Base-by-base conservation (phyloP, 2,888 invertebrate species). In the Sceliomorpha sp. region DNA sequence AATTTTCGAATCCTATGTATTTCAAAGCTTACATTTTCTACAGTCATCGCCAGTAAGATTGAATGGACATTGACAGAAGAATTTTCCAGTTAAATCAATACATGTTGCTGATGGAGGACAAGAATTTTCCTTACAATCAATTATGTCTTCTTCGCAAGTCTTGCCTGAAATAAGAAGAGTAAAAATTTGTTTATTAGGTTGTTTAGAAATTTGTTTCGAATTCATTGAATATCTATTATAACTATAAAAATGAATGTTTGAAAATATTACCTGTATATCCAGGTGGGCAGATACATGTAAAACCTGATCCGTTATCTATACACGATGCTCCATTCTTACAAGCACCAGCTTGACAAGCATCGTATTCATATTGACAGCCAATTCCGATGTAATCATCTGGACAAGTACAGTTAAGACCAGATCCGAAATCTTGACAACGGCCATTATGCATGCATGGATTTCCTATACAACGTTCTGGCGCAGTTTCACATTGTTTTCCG, bases 11-110 rank as follows among this genome's bases (percentile, higher is more conserved):
- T n/a, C n/a, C n/a, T n/a, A n/a, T n/a, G n/a, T n/a, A n/a, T n/a
- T n/a, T n/a, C n/a, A n/a, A n/a, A 70, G 85, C 92, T 90, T 91
- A 97, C 96, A 94, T 91, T 98, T 98, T 84, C 97, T 92, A 83
- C 99, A 99, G 83, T 97, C 96, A 84, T 97, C 97, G 45, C 99
- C 99, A 13, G 98, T 98, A 80, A 97, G 91, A 84, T 98, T 98
- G 88, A 98, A 97, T 5, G 98, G 98, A 90, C 99, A 99, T 87
- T 97, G 96, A 82, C 99, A 99, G 86, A 96, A 97, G 90, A 96
- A 97, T 79, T 94, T 93, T 76, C 95, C 95, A 34, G 96, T 96
- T 39, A 97, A 90, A 88, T 98, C 97, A 74, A 98, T 94, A 83
- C 98, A 98, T 1, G 94, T 95, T 0, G 97, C 96, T 7, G 97